Conservation (phyloP, 92 coral and sea anemone species). For the Umimayanthus chanpuru region DNA sequence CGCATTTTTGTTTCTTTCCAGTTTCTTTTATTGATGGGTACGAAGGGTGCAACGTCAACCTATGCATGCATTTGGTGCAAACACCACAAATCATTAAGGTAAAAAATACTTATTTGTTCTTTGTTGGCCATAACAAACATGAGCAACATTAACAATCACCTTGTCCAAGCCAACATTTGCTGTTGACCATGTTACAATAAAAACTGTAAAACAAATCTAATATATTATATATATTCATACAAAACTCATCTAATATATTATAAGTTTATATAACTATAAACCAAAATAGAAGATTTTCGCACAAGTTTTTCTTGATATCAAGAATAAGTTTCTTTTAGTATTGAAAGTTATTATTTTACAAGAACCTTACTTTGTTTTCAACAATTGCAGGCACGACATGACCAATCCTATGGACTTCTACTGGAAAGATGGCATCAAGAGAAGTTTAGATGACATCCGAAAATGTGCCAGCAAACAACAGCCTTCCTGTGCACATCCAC, state of each 20-base stretch:
- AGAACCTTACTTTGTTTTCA: slow-evolving; percentile 2
- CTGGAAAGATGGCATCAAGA: slow-evolving; percentile 41
- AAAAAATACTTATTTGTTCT: background rate
- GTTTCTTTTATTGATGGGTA: no score
- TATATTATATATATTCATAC: no score
- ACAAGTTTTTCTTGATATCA: no score
- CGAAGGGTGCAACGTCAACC: slow-evolving; percentile 57
- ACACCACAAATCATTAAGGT: slow-evolving; percentile 59
- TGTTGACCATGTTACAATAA: no score
- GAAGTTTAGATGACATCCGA: slow-evolving; percentile 55
- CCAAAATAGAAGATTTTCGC: background rate
- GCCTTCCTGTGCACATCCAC: slow-evolving; percentile 64
- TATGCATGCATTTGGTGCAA: slow-evolving; percentile 70
- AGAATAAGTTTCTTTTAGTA: no score
- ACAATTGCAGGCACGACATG: slow-evolving; percentile 58
- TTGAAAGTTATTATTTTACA: background rate
- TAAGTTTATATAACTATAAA: background rate
- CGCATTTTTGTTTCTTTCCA: no score
- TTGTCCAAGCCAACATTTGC: no score
- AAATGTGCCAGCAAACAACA: slow-evolving; percentile 42
- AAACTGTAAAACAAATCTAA: no score
- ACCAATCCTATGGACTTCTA: slow-evolving; percentile 56
- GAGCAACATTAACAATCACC: no score
- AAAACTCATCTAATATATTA: background rate
- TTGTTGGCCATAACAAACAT: no score